Evolutionary conservation across 2,113 vertebrate genomes (phyloP).

Genomic region (Epinephelus fuscoguttatus): DNA sequence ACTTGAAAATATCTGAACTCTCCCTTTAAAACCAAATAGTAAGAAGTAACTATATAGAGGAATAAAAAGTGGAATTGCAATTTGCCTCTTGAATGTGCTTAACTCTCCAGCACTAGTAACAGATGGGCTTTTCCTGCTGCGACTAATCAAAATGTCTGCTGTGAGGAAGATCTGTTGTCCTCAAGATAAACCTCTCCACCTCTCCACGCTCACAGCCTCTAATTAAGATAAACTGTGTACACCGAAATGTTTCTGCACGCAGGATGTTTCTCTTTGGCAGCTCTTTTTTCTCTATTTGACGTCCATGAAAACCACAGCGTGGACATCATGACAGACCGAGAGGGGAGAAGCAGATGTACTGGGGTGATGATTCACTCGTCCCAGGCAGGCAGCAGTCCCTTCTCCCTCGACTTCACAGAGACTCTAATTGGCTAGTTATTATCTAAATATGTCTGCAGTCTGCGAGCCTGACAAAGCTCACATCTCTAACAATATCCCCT

Average conservation of each 20-base stretch:
- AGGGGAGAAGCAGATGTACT: not conserved
- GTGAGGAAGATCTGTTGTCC: no score
- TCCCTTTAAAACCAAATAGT: no score
- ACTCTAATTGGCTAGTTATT: conserved; percentile 44
- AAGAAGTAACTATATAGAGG: no score
- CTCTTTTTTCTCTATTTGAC: not conserved
- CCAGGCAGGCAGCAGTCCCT: conserved; percentile 4
- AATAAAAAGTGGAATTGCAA: no score
- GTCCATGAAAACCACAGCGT: not conserved
- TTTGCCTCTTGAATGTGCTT: no score
- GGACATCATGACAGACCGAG: not conserved
- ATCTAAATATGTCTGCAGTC: conserved; percentile 41
- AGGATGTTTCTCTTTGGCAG: not conserved
- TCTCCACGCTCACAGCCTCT: not conserved
- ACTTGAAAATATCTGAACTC: no score
- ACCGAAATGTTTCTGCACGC: not conserved
- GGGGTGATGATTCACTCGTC: conserved; percentile 49
- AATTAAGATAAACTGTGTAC: not conserved
- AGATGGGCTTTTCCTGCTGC: no score
- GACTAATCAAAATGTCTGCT: no score
- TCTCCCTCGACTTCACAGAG: not conserved
- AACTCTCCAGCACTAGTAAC: no score
- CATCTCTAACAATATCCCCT: conserved; percentile 20
- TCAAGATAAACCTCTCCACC: not conserved
- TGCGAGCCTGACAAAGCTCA: not conserved